Evolutionary conservation across 2,888 invertebrate genomes (phyloP), one percentile per base, ranked within the genome.

Genomic region (Tenthredo mesomela): DNA sequence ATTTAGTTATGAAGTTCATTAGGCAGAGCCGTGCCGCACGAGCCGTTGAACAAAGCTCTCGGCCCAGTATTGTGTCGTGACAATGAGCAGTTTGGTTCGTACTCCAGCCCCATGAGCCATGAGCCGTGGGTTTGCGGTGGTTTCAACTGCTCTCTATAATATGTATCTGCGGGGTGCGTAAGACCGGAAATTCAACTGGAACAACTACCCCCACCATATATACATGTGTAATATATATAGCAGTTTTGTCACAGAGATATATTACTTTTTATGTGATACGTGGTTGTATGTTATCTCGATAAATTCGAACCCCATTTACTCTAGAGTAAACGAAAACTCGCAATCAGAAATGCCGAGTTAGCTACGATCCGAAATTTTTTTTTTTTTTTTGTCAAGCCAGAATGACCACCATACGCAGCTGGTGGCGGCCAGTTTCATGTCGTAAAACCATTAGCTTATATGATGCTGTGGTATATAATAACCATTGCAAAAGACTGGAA

Each of bases 1-100:
- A 91, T 90, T 90, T 89, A 88, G 89, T 90, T 90, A 91, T 89
- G 89, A 89, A 89, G 88, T 89, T 91, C 90, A 90, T 91, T 90
- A 90, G 89, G 90, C 89, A 90, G n/a, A 50, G 54, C 47, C 50
- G 29, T 50, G 29, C 77, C 18, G 40, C 40, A 67, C 67, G 50
- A 50, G 47, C 77, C 77, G 50, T 77, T 58, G 40, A 50, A 80
- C 78, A 80, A 80, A 61, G 80, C 77, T 50, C 50, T 54, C 54
- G 54, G 33, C 77, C 77, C 77, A 54, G 77, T 54, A 77, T 54
- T 29, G 50, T 77, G 18, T 77, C 77, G 77, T 77, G 77, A 77
- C 77, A 77, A 77, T 77, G 10, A 61, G 80, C 80, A 80, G 80
- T 80, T 80, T 80, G 40, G 37, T 61, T 61, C 61, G 1, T 58